Conservation (phyloP, 2,888 invertebrate species). For the Zeuzera pyrina region DNA sequence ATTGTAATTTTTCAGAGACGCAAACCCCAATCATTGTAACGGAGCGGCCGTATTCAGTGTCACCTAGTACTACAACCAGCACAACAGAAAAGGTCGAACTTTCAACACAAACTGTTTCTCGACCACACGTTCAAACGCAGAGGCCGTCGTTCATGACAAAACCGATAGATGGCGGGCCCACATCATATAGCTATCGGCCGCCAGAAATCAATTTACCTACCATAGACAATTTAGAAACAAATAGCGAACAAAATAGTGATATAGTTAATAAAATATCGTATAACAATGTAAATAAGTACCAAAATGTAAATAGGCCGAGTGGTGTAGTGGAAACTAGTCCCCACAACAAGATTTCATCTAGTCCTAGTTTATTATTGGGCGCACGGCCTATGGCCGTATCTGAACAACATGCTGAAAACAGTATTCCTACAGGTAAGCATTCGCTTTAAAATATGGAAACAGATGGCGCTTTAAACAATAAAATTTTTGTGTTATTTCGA, state of each 20-base stretch:
- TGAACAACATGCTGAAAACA: constrained; percentile 62
- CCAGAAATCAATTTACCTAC: constrained; percentile 63
- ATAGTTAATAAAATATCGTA: constrained; percentile 70
- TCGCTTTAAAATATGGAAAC: constrained; percentile 4
- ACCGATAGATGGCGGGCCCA: constrained; percentile 66
- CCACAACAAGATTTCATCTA: constrained; percentile 72
- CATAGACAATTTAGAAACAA: constrained; percentile 60
- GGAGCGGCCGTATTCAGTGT: constrained; percentile 43
- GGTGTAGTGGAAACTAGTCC: constrained; percentile 67
- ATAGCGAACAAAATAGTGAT: constrained; percentile 71
- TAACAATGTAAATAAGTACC: constrained; percentile 72
- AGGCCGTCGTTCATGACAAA: constrained; percentile 68
- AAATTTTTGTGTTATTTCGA: too few species aligned
- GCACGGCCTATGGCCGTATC: constrained; percentile 66
- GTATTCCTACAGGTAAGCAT: constrained; percentile 55
- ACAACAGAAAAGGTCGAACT: constrained; percentile 34
- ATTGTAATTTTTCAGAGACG: constrained; percentile 39
- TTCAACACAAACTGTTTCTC: constrained; percentile 42
- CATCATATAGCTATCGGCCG: constrained; percentile 56
- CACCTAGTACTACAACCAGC: constrained; percentile 43
- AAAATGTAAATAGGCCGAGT: constrained; percentile 69
- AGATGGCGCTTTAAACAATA: constrained; percentile 21
- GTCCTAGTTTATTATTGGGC: constrained; percentile 65
- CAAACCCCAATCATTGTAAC: constrained; percentile 41
- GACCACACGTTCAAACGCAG: constrained; percentile 54